phyloP scores from a whole-genome alignment of 2,888 invertebrate genomes.

The Dryomyza anilis region DNA sequence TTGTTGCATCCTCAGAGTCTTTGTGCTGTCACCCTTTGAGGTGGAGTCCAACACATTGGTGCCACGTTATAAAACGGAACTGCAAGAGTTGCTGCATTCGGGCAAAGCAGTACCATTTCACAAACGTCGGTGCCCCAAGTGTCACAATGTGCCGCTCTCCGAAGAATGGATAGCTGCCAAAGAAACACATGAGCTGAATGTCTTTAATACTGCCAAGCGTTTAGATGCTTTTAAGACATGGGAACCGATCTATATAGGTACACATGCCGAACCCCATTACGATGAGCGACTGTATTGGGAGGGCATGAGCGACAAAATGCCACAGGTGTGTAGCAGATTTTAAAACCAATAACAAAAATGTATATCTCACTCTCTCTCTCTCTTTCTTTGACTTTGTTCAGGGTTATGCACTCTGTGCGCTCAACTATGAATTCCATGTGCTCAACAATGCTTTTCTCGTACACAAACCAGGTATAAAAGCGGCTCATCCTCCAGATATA shows the following conservation, averaged over 20 bases:
- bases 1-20: conserved; percentile 70
- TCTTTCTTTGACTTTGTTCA: conserved; percentile 50
- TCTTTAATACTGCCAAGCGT: conserved; percentile 83
- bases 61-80: conserved; percentile 75
- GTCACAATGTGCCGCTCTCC: conserved; percentile 85
- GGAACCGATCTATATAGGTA: conserved; percentile 94
- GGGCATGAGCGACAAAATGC: conserved; percentile 94
- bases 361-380: neutral
- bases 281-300: conserved; percentile 94
- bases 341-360: too few relatives aligned
- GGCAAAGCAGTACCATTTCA: conserved; percentile 90
- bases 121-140: conserved; percentile 85
- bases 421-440: conserved; percentile 91
- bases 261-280: conserved; percentile 84
- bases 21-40: conserved; percentile 88
- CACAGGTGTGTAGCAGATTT: conserved; percentile 70
- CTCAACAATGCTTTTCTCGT: conserved; percentile 90
- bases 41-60: conserved; percentile 71
- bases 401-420: conserved; percentile 89
- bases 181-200: conserved; percentile 72
- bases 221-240: conserved; percentile 80
- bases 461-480: conserved; percentile 90
- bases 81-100: conserved; percentile 73
- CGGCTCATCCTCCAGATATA: conserved; percentile 77
- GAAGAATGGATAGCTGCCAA: conserved; percentile 81